Conservation (phyloP, 2,113 vertebrate species). For the Dicentrarchus labrax region DNA sequence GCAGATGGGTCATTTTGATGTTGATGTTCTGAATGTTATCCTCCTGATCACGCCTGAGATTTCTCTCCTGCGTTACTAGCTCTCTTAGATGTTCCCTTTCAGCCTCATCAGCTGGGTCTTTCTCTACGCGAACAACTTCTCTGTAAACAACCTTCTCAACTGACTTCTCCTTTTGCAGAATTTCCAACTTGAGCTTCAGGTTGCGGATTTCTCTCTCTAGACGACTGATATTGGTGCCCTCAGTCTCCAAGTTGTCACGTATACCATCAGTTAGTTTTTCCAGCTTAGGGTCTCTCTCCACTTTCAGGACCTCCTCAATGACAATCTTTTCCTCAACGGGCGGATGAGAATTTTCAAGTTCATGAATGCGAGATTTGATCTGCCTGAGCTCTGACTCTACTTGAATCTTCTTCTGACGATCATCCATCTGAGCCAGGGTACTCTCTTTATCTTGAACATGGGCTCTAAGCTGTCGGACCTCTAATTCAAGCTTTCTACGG, state of each 20-base stretch:
- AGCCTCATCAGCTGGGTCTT: conserved; percentile 89
- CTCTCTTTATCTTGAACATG: conserved; percentile 88
- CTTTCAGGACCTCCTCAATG: conserved; percentile 93
- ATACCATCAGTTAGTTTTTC: conserved; percentile 86
- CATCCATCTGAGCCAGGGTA: conserved; percentile 87
- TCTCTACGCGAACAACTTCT: conserved; percentile 95
- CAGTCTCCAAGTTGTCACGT: conserved; percentile 85
- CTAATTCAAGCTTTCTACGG: conserved; percentile 88
- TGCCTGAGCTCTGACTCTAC: conserved; percentile 91
- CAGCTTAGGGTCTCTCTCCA: conserved; percentile 92
- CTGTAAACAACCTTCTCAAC: conserved; percentile 94
- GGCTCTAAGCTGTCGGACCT: conserved; percentile 87
- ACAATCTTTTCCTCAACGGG: conserved; percentile 92
- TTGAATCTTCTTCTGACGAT: conserved; percentile 90
- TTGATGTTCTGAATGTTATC: conserved; percentile 83
- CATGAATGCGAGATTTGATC: conserved; percentile 89
- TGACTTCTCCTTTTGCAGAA: conserved; percentile 90
- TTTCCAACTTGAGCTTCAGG: conserved; percentile 87
- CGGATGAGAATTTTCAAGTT: conserved; percentile 87
- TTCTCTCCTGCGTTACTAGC: conserved; percentile 84
- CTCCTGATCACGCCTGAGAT: conserved; percentile 85
- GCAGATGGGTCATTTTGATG: conserved; percentile 84
- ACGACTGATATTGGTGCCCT: conserved; percentile 82
- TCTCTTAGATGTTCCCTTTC: conserved; percentile 90
- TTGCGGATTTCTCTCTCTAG: conserved; percentile 90